Evolutionary conservation across 2,797 vertebrate species (phyloP).

Genomic region (Okamejei kenojei): DNA sequence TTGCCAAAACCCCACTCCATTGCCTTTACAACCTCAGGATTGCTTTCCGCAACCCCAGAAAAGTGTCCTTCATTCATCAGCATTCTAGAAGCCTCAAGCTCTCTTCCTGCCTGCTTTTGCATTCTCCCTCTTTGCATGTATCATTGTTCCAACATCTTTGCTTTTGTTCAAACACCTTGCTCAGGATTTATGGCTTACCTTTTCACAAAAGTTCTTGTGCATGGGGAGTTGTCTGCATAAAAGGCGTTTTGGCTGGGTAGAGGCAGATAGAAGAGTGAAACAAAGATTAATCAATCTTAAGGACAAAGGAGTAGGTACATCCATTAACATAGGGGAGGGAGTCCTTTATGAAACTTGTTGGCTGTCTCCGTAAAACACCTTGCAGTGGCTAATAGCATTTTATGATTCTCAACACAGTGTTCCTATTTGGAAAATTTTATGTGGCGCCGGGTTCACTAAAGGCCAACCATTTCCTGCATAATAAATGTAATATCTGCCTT

Average conservation of each 20-base stretch:
- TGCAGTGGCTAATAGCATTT: background rate
- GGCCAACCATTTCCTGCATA: background rate
- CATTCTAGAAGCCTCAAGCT: background rate
- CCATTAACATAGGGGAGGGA: background rate
- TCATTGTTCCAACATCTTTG: too few relatives aligned
- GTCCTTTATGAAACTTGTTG: background rate
- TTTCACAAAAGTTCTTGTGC: too few relatives aligned
- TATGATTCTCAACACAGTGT: background rate
- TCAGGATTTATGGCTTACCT: too few relatives aligned
- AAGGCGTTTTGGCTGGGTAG: too few relatives aligned
- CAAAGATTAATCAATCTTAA: background rate
- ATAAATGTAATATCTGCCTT: background rate
- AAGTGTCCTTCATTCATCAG: background rate
- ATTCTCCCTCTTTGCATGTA: too few relatives aligned
- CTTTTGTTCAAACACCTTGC: too few relatives aligned
- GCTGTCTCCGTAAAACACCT: background rate
- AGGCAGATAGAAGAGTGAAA: background rate
- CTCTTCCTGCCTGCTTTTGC: too few relatives aligned
- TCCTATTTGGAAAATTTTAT: background rate
- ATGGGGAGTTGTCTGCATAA: too few relatives aligned
- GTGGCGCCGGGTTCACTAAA: background rate
- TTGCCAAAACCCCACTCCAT: background rate
- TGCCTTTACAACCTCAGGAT: background rate
- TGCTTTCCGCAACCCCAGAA: background rate
- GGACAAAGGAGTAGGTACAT: background rate